Percentiles rank a stretch among this genome's conserved stretches.
These are phyloP conservation scores for Dendropsophus ebraccatus DNA, from an alignment of 2,113 vertebrate species.

Conservation along the genomic window DNA sequence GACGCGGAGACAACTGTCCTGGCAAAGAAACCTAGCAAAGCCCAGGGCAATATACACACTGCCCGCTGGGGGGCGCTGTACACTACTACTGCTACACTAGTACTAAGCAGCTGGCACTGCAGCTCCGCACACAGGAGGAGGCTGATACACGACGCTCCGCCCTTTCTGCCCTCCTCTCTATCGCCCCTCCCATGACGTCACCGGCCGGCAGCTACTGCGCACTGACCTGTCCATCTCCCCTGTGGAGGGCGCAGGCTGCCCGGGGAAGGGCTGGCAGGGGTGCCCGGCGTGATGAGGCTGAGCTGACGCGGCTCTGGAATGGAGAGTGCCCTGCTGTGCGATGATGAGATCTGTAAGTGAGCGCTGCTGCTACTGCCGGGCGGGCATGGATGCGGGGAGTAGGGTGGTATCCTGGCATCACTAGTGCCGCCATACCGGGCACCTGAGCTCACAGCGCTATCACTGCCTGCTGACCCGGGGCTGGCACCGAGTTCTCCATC, in stretches of 20 bases:
- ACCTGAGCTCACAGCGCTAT: neutral
- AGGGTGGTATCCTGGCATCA: neutral
- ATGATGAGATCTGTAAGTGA: conserved; percentile 65
- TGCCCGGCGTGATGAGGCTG: conserved; percentile 11
- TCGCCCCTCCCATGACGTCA: conserved; percentile 40
- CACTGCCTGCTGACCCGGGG: neutral
- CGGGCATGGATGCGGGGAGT: neutral
- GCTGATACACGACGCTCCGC: neutral
- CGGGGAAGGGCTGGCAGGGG: conserved; percentile 5
- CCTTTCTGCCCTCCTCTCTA: neutral
- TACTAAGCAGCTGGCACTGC: too few species aligned
- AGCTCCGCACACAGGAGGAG: neutral
- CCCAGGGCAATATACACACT: too few species aligned
- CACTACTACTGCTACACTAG: too few species aligned
- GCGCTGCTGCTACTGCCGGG: neutral
- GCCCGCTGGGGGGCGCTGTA: neutral
- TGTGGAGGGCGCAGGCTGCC: neutral
- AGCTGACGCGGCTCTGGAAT: conserved; percentile 53
- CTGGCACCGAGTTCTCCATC: neutral
- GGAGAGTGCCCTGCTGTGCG: conserved; percentile 60
- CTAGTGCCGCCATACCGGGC: neutral
- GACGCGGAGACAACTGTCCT: too few species aligned
- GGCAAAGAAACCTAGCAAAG: too few species aligned
- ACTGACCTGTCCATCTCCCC: conserved; percentile 14
- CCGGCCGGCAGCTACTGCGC: conserved; percentile 40